phyloP scores from a whole-genome alignment of 2,113 vertebrate genomes.

The Tachysurus vachellii region DNA sequence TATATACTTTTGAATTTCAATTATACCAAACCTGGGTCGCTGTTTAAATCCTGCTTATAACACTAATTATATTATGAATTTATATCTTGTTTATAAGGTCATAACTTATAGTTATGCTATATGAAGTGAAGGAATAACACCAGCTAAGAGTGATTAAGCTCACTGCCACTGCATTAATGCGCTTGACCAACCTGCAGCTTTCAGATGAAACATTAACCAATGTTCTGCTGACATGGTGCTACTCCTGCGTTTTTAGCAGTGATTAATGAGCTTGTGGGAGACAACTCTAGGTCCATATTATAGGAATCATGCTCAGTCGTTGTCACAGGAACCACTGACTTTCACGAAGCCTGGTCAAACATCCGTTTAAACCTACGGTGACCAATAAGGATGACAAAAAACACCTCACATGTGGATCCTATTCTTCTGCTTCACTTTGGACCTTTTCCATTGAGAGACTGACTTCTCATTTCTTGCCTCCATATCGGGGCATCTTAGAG shows the following conservation, averaged over 20 bases:
- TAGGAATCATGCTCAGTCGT: constrained; percentile 61
- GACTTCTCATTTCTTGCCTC: constrained; percentile 4
- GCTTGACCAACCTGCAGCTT: constrained; percentile 27
- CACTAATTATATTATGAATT: background rate
- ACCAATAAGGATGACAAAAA: constrained; percentile 40
- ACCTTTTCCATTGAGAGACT: constrained; percentile 11
- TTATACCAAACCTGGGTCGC: background rate
- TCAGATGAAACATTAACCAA: constrained; percentile 75
- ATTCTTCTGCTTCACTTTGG: background rate
- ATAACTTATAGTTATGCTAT: background rate
- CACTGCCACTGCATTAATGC: constrained; percentile 16
- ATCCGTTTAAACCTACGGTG: constrained; percentile 21
- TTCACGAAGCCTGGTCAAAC: constrained; percentile 22
- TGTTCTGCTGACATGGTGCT: constrained; percentile 66
- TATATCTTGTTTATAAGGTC: background rate
- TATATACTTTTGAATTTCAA: background rate
- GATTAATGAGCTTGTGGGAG: constrained; percentile 53
- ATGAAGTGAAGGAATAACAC: constrained; percentile 10
- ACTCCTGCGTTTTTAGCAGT: constrained; percentile 61
- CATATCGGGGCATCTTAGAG: background rate
- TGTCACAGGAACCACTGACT: constrained; percentile 50
- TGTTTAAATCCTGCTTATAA: background rate
- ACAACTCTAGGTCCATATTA: constrained; percentile 21
- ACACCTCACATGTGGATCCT: background rate
- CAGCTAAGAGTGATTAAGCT: constrained; percentile 29